phyloP scores from a whole-genome alignment of 2,888 invertebrate species.

The Argyresthia goedartella region DNA sequence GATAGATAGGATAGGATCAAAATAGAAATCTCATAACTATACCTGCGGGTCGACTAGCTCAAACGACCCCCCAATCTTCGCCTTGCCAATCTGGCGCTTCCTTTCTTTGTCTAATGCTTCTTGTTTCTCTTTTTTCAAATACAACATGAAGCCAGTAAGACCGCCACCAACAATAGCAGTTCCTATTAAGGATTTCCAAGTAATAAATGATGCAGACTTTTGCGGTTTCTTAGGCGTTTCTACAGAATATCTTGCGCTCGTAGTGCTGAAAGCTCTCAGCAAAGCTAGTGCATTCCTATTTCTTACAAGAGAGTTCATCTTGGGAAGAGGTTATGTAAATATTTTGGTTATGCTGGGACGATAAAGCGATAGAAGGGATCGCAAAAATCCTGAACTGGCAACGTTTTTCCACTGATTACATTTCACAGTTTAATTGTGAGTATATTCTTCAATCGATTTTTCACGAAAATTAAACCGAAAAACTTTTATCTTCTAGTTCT shows the following conservation, averaged over 20 bases:
- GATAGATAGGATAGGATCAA: neutral
- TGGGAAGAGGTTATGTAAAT: slow-evolving; percentile 8
- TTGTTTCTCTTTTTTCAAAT: slow-evolving; percentile 87
- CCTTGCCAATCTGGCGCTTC: slow-evolving; percentile 87
- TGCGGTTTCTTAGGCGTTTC: slow-evolving; percentile 37
- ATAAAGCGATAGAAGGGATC: too few relatives aligned
- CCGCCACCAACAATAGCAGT: slow-evolving; percentile 77
- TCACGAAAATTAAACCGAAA: too few relatives aligned
- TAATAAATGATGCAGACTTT: slow-evolving; percentile 59
- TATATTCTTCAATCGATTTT: too few relatives aligned
- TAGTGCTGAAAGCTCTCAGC: slow-evolving; percentile 37
- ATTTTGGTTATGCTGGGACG: neutral
- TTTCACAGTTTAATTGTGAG: too few relatives aligned
- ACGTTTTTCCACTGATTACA: too few relatives aligned
- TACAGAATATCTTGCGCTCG: slow-evolving; percentile 36
- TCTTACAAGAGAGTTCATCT: slow-evolving; percentile 46
- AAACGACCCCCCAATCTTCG: slow-evolving; percentile 94
- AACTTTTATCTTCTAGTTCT: too few relatives aligned
- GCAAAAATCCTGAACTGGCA: too few relatives aligned
- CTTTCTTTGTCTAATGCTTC: slow-evolving; percentile 78
- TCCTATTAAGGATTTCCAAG: slow-evolving; percentile 84
- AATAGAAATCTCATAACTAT: slow-evolving; percentile 14
- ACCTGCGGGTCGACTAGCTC: slow-evolving; percentile 81
- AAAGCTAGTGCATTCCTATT: slow-evolving; percentile 22
- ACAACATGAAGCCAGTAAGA: slow-evolving; percentile 79